Conservation (phyloP, 2,113 vertebrate genomes). For the Piaya cayana region DNA sequence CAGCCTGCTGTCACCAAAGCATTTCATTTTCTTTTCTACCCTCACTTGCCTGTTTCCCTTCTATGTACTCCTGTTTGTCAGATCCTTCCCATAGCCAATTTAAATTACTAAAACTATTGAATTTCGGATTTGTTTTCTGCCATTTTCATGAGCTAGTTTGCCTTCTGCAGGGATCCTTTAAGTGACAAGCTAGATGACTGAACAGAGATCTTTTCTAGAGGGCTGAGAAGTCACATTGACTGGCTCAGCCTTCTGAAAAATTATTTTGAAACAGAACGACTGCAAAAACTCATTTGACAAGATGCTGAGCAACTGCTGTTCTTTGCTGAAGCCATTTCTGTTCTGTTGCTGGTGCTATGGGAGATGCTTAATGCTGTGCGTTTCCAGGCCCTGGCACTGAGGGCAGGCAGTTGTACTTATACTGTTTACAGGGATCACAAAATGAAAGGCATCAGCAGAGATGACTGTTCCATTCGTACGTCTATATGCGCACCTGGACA, state of each 20-base stretch:
- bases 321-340: background rate
- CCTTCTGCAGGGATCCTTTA: background rate
- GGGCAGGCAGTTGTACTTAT: background rate
- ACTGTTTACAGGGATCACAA: background rate
- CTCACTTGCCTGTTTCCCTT: background rate
- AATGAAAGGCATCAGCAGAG: background rate
- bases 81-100: background rate
- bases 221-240: background rate
- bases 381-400: background rate
- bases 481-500: background rate
- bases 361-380: background rate
- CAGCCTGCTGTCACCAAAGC: background rate
- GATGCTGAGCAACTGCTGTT: background rate
- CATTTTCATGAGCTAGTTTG: background rate
- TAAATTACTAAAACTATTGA: background rate
- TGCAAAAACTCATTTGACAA: background rate
- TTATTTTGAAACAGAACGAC: background rate
- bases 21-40: background rate
- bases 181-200: background rate
- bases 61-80: background rate
- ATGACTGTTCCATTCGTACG: slow-evolving; percentile 7
- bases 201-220: background rate
- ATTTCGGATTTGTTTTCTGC: background rate
- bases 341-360: background rate
- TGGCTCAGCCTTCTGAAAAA: background rate